These are phyloP conservation scores for Rhysida immarginata DNA, from an alignment of 1,140 invertebrate species.

Conservation along the genomic window DNA sequence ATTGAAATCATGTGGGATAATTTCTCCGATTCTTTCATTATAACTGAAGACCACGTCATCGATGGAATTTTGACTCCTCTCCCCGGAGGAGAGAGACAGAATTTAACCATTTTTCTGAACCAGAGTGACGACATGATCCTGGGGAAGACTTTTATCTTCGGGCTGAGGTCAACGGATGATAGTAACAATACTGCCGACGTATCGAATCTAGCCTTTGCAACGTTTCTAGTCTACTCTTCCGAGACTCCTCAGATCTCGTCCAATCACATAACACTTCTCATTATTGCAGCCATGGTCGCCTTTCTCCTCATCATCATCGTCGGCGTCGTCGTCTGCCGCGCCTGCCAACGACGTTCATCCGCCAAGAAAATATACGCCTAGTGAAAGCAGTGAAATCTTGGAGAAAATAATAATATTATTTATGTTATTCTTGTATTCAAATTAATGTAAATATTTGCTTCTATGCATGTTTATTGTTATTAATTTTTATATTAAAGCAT, in stretches of 20 bases:
- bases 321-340: too few species aligned
- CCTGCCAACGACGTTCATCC: too few species aligned
- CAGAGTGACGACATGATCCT: not conserved
- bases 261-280: not conserved
- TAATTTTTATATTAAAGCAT: too few species aligned
- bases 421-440: too few species aligned
- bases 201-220: not conserved
- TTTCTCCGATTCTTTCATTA: not conserved
- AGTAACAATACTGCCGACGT: not conserved
- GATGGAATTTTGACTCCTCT: not conserved
- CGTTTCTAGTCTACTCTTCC: not conserved
- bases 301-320: too few species aligned
- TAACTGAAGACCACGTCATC: not conserved
- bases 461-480: too few species aligned
- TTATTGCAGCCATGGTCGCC: not conserved
- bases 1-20: not conserved
- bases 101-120: not conserved
- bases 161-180: not conserved
- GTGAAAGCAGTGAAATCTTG: too few species aligned
- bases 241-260: not conserved
- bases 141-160: not conserved
- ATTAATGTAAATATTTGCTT: too few species aligned
- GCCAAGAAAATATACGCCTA: too few species aligned
- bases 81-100: not conserved
- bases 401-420: too few species aligned